Conservation (phyloP, 2,113 vertebrate genomes). For the Sorex araneus region DNA sequence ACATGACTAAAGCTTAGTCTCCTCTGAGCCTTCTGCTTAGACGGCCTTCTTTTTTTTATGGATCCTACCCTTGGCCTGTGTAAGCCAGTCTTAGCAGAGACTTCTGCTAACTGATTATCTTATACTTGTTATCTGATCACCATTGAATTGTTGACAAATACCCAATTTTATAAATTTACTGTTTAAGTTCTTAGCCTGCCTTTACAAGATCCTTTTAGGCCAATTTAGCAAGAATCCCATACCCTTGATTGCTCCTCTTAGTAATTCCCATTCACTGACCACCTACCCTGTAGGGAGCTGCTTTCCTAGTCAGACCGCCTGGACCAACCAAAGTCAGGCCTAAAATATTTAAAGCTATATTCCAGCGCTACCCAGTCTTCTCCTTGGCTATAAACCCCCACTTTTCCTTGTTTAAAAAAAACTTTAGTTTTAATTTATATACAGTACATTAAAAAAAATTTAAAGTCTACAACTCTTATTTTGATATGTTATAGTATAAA, state of each 20-base stretch:
- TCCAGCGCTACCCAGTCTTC: too few species aligned
- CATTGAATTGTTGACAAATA: background rate
- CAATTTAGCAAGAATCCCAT: slow-evolving; percentile 11
- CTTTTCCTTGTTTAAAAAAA: background rate
- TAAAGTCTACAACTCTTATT: background rate
- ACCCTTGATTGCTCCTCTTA: background rate
- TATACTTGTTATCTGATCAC: slow-evolving; percentile 6
- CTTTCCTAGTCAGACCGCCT: too few species aligned
- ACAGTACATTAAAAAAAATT: background rate
- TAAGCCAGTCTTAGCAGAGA: too few species aligned
- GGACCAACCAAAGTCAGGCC: too few species aligned
- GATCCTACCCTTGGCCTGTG: too few species aligned
- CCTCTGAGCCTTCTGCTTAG: too few species aligned
- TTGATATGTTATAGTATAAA: background rate
- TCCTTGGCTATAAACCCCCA: background rate
- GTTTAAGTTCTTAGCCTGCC: background rate
- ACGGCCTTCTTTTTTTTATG: too few species aligned
- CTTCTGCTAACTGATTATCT: too few species aligned
- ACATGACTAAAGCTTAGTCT: too few species aligned
- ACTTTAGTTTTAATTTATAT: background rate
- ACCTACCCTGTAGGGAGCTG: background rate
- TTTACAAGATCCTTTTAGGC: background rate
- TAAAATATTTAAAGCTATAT: too few species aligned
- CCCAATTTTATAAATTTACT: slow-evolving; percentile 25
- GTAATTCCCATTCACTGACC: slow-evolving; percentile 29